These are phyloP conservation scores for Catostylus mosaicus DNA, from an alignment of 30 jellyfish, hydroid and myxozoan genomes.

Conservation along the genomic window DNA sequence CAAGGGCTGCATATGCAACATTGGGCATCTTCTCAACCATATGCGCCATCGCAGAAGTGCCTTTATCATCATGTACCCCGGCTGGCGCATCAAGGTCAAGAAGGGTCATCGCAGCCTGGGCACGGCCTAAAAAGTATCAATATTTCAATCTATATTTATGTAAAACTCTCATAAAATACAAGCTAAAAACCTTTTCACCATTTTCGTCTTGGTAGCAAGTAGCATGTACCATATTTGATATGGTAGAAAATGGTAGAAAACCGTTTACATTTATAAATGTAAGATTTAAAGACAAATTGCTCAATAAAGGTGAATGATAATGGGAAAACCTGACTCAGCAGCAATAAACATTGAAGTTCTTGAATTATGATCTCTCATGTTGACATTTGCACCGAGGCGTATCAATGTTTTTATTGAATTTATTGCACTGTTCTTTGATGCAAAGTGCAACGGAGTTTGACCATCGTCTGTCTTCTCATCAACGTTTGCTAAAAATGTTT, in stretches of 20 bases:
- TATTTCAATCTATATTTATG: too few relatives aligned
- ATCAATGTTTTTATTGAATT: slow-evolving; percentile 35
- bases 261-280: too few relatives aligned
- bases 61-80: slow-evolving; percentile 75
- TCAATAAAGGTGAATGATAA: neutral
- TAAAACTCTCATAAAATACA: too few relatives aligned
- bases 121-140: slow-evolving; percentile 78
- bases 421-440: slow-evolving; percentile 68
- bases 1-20: slow-evolving; percentile 82
- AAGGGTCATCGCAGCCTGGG: slow-evolving; percentile 76
- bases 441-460: slow-evolving; percentile 81
- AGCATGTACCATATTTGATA: too few relatives aligned
- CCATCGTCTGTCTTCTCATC: slow-evolving; percentile 66
- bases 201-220: too few relatives aligned
- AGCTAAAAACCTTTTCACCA: too few relatives aligned
- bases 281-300: too few relatives aligned
- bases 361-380: slow-evolving; percentile 46
- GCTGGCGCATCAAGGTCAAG: slow-evolving; percentile 89
- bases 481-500: slow-evolving; percentile 48
- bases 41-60: slow-evolving; percentile 72
- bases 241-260: too few relatives aligned
- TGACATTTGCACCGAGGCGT: slow-evolving; percentile 65
- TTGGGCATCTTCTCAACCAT: slow-evolving; percentile 94
- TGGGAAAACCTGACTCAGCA: slow-evolving; percentile 63
- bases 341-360: slow-evolving; percentile 77